A percentile compares a stretch with the other conserved stretches of the same genome.
phyloP scores from a whole-genome alignment of 1,140 invertebrate species.

The Lanistes nyassanus region DNA sequence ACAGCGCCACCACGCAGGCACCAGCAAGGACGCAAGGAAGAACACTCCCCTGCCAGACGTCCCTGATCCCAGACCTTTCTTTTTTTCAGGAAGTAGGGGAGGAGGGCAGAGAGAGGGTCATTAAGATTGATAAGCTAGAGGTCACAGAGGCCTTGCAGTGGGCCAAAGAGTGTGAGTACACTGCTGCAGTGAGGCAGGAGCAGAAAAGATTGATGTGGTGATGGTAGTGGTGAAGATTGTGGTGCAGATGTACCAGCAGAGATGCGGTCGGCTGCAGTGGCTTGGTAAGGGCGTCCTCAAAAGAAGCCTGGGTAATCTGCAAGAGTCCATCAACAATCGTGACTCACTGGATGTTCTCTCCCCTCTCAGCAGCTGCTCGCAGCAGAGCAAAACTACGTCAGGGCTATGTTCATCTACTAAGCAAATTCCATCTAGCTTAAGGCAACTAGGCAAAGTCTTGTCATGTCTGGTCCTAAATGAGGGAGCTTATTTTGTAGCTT shows the following conservation, averaged over 20 bases:
- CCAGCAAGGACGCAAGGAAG: not conserved
- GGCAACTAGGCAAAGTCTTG: no score
- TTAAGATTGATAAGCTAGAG: not conserved
- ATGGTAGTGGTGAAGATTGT: slow-evolving; percentile 5
- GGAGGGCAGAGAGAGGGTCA: not conserved
- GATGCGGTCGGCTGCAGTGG: slow-evolving; percentile 5
- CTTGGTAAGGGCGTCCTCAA: slow-evolving; percentile 19
- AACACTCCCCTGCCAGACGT: not conserved
- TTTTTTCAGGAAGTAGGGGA: not conserved
- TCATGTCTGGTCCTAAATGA: no score
- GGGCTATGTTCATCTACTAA: no score
- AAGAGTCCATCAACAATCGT: slow-evolving; percentile 19
- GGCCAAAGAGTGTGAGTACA: not conserved
- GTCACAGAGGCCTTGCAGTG: not conserved
- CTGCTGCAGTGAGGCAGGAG: not conserved
- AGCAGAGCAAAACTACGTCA: no score
- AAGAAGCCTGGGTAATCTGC: slow-evolving; percentile 37
- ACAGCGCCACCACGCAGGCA: slow-evolving; percentile 4
- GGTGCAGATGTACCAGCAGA: slow-evolving; percentile 17
- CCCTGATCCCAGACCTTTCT: not conserved
- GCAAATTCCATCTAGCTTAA: no score
- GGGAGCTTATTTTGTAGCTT: no score
- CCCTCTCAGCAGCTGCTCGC: not conserved
- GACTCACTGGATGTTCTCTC: slow-evolving; percentile 12
- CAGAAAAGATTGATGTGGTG: slow-evolving; percentile 11